Percentiles rank a stretch among this genome's conserved stretches.
phyloP scores from a whole-genome alignment of 1,140 invertebrate species.

The Maniola jurtina region DNA sequence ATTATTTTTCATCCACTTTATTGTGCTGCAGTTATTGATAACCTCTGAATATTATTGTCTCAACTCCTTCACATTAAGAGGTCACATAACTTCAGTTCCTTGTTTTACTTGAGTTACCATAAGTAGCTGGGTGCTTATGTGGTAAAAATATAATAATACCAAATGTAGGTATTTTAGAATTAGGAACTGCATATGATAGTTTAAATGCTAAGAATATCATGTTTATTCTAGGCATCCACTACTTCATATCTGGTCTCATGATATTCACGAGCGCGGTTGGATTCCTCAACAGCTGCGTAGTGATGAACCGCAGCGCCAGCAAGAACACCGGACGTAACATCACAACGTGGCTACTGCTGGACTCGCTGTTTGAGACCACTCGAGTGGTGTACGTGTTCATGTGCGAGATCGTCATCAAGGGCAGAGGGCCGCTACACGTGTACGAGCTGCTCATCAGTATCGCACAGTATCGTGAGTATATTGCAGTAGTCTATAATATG shows the following conservation, averaged over 20 bases:
- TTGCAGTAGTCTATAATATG: conserved; percentile 51
- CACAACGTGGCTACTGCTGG: conserved; percentile 62
- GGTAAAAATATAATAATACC: too few relatives aligned
- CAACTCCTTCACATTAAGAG: too few relatives aligned
- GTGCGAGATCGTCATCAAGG: conserved; percentile 53
- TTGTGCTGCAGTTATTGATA: too few relatives aligned
- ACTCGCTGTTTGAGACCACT: conserved; percentile 66
- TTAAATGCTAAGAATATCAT: too few relatives aligned
- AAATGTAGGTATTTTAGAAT: too few relatives aligned
- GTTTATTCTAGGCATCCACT: conserved; percentile 54
- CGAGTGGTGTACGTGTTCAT: conserved; percentile 64
- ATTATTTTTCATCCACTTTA: too few relatives aligned
- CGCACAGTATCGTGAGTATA: conserved; percentile 64
- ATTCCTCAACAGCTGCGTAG: conserved; percentile 59
- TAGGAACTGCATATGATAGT: too few relatives aligned
- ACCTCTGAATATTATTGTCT: too few relatives aligned
- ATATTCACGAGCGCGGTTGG: conserved; percentile 51
- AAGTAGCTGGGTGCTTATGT: too few relatives aligned
- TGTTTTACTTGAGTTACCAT: too few relatives aligned
- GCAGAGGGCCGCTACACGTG: conserved; percentile 49
- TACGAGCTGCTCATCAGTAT: conserved; percentile 61
- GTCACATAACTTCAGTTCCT: too few relatives aligned
- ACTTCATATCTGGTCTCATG: conserved; percentile 59
- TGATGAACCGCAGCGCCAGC: conserved; percentile 47
- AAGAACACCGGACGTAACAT: conserved; percentile 53